These are phyloP conservation scores for Drosophila varians DNA, from an alignment of 1,140 invertebrate species.

Conservation along the genomic window DNA sequence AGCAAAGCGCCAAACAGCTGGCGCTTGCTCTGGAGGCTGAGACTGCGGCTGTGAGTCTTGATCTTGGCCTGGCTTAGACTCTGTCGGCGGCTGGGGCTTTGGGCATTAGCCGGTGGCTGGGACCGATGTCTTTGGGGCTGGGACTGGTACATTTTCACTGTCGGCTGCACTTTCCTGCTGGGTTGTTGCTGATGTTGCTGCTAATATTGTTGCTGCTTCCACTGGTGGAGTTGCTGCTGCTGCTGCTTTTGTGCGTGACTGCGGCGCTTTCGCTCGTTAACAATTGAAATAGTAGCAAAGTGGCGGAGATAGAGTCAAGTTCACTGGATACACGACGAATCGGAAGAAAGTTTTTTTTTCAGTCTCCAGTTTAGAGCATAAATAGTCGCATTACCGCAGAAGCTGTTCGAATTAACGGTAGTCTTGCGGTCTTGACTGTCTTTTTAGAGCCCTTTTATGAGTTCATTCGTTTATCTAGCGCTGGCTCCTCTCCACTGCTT, in stretches of 20 bases:
- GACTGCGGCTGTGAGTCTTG: slow-evolving; percentile 10
- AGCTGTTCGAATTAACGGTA: slow-evolving; percentile 66
- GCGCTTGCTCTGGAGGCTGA: slow-evolving; percentile 40
- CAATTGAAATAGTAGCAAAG: slow-evolving; percentile 79
- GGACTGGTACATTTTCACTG: slow-evolving; percentile 69
- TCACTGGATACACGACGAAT: slow-evolving; percentile 52
- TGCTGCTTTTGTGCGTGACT: slow-evolving; percentile 61
- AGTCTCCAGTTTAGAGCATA: slow-evolving; percentile 10
- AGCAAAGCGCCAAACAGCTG: slow-evolving; percentile 75
- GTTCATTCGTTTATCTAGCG: slow-evolving; percentile 68
- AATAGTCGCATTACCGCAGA: slow-evolving; percentile 46
- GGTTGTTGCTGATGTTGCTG: background rate
- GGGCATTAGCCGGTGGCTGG: slow-evolving; percentile 13
- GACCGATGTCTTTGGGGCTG: slow-evolving; percentile 29
- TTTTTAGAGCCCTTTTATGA: slow-evolving; percentile 60
- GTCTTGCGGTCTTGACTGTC: slow-evolving; percentile 42
- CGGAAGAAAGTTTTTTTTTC: slow-evolving; percentile 64
- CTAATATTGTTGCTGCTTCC: background rate
- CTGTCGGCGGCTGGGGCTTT: slow-evolving; percentile 21
- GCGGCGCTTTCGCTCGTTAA: slow-evolving; percentile 83
- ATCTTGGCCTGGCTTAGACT: slow-evolving; percentile 27
- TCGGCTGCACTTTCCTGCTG: slow-evolving; percentile 60
- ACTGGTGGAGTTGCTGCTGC: background rate
- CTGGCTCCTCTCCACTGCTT: slow-evolving; percentile 14
- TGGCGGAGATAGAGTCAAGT: slow-evolving; percentile 48